These are phyloP conservation scores for Caenorhabditis panamensis DNA, from an alignment of 2,888 invertebrate species.

Conservation along the genomic window DNA sequence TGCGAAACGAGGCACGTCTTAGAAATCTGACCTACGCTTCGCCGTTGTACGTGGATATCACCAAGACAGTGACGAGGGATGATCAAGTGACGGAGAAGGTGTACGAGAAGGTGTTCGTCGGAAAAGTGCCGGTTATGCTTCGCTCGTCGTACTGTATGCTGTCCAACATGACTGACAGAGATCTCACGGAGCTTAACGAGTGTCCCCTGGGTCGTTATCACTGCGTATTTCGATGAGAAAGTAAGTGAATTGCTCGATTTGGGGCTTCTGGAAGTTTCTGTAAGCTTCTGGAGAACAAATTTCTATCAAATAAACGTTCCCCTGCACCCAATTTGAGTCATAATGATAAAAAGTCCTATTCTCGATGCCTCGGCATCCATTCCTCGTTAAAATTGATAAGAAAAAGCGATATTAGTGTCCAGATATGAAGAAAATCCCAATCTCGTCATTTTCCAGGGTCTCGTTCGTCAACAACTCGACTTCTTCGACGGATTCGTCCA, in stretches of 20 bases:
- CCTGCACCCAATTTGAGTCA: too few species aligned
- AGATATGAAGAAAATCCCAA: too few species aligned
- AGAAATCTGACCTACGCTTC: conserved; percentile 93
- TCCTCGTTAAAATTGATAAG: too few species aligned
- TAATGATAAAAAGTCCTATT: too few species aligned
- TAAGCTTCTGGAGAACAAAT: too few species aligned
- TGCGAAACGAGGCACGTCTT: conserved; percentile 98
- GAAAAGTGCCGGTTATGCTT: conserved; percentile 99
- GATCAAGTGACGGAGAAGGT: conserved; percentile 88
- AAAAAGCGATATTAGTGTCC: too few species aligned
- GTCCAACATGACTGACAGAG: conserved; percentile 95
- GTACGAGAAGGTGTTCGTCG: conserved; percentile 87
- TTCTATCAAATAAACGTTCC: too few species aligned
- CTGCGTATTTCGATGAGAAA: conserved; percentile 99
- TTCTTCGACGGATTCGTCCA: conserved; percentile 99
- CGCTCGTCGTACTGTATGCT: conserved; percentile 96
- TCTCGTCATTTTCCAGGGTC: conserved; percentile 87
- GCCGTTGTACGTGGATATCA: conserved; percentile 98
- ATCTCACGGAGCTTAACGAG: conserved; percentile 98
- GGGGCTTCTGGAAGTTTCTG: too few species aligned
- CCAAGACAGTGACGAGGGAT: conserved; percentile 88
- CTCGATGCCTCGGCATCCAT: too few species aligned
- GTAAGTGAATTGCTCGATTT: conserved; percentile 3
- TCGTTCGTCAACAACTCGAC: conserved; percentile 98
- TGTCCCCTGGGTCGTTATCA: conserved; percentile 99